Conservation (phyloP, 2,113 vertebrate species). For the Nycticebus coucang region DNA sequence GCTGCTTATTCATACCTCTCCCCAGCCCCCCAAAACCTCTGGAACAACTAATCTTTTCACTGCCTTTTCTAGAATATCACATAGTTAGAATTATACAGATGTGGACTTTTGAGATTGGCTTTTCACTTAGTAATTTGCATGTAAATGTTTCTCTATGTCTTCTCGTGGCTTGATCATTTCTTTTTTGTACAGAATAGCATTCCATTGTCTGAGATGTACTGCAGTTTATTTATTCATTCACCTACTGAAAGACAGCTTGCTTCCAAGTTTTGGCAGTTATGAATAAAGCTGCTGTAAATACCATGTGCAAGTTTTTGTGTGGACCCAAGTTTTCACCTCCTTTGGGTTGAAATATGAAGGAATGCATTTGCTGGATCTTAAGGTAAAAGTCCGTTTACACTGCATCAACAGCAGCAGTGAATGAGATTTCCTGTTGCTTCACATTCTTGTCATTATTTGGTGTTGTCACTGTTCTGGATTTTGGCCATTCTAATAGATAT, state of each 20-base stretch:
- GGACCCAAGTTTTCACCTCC: background rate
- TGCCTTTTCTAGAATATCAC: background rate
- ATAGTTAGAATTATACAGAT: background rate
- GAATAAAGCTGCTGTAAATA: background rate
- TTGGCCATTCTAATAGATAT: background rate
- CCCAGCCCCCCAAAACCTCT: background rate
- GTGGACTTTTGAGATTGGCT: background rate
- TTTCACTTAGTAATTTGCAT: background rate
- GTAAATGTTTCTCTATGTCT: background rate
- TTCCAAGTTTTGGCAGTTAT: background rate
- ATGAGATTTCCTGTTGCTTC: background rate
- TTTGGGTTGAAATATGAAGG: background rate
- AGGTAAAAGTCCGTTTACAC: background rate
- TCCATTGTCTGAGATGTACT: background rate
- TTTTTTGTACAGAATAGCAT: background rate
- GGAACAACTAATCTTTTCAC: background rate
- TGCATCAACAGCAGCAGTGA: background rate
- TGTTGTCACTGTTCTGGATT: background rate
- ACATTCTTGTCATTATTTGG: background rate
- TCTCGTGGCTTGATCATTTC: background rate
- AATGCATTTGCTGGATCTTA: background rate
- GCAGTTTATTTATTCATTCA: background rate
- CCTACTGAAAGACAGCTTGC: background rate
- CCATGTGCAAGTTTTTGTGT: background rate
- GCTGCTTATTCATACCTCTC: background rate